phyloP scores from a whole-genome alignment of 2,797 vertebrate genomes.

The Dryobates pubescens region DNA sequence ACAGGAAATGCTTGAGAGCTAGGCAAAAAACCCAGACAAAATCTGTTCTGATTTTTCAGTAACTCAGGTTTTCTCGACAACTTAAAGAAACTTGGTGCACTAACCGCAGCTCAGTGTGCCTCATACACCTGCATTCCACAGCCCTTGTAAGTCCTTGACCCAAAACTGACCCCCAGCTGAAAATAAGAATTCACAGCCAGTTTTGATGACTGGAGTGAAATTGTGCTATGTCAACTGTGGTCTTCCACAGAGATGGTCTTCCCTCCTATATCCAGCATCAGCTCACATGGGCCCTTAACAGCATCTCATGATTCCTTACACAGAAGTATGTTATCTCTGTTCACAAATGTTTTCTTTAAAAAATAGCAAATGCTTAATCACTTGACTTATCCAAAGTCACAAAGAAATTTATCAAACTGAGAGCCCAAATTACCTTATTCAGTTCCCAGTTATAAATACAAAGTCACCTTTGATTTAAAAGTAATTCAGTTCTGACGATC shows the following conservation, averaged over 20 bases:
- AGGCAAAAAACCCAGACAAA: slow-evolving; percentile 33
- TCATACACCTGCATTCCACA: background rate
- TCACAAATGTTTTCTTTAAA: background rate
- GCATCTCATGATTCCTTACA: background rate
- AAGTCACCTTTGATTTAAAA: background rate
- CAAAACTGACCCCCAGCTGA: background rate
- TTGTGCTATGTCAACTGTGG: background rate
- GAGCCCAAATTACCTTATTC: background rate
- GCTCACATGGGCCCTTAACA: background rate
- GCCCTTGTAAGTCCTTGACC: background rate
- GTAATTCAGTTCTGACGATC: background rate
- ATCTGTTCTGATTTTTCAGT: background rate
- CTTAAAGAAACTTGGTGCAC: background rate
- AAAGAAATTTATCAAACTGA: background rate
- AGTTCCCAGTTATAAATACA: background rate
- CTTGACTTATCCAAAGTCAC: background rate
- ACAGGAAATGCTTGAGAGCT: slow-evolving; percentile 46
- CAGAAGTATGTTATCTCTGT: background rate
- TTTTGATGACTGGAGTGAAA: background rate
- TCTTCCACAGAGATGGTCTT: background rate
- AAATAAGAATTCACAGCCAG: background rate
- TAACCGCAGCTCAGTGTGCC: background rate
- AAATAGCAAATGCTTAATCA: background rate
- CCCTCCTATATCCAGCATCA: background rate
- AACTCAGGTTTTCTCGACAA: background rate